Evolutionary conservation across 1,140 invertebrate genomes (phyloP), one percentile per base, ranked within the genome.

Genomic region (Aplysia californica): DNA sequence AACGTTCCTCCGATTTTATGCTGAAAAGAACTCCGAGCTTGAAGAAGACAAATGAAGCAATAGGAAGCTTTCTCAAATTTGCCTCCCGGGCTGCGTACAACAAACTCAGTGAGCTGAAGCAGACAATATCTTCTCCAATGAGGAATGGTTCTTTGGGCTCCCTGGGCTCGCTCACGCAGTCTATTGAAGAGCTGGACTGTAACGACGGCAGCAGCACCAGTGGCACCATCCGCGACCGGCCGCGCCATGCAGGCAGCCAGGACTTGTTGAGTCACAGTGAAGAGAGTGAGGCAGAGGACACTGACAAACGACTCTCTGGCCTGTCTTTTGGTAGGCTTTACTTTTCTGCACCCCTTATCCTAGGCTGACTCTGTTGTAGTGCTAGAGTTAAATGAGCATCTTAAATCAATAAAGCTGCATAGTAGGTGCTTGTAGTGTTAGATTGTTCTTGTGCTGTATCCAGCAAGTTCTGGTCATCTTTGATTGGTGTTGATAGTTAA

Each of bases 91-190:
- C 94, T 50, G 93, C 97, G 73, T 95, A 93, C 21, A 83, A 69
- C 39, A 97, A 97, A 87, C 94, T 97, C 76, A 96, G 96, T 84
- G 96, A 97, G 89, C 94, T 98, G 84, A 97, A 97, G 88, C 96
- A 96, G 87, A 95, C 95, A 18, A 96, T 97, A 33, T 85, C 84
- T 15, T 84, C 88, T 1, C 85, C 85, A 21, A 82, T 80, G 38
- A 86, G 84, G 66, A 74, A 79, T 50, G 86, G 83, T 4, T 86
- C 85, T 23, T 80, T 79, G 38, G 70, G 80, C 15, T 87, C 85
- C 18, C 74, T 86, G 29, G 75, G 74, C n/a, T 79, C 78, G 39
- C 71, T 74, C 18, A 69, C 69, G 6, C 71, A 69, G 15, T 77
- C 77, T 38, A 64, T 61, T 35, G 76, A 81, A 15, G 80, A 81